Base-by-base conservation (phyloP, 2,888 invertebrate species). In the Rotaria macrura region DNA sequence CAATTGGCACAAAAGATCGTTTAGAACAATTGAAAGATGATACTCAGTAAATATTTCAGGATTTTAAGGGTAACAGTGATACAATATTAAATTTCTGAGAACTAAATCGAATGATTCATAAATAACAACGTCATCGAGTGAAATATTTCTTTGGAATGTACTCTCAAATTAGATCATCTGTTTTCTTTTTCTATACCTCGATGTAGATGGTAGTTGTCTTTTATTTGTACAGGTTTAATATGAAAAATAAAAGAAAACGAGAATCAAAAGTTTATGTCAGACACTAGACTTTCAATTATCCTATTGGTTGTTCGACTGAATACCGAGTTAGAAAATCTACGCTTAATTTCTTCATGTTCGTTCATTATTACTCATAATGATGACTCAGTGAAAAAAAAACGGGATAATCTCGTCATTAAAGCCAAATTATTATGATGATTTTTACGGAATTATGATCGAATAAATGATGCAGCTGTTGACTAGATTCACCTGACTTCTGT, bases 11-110 rank as follows among this genome's bases (percentile, higher is more conserved):
- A 25, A 85, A 84, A 90, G 90, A 90, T 85, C 89, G 90, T 9
- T 88, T 91, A 38, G 85, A 91, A 87, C 90, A 90, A 87, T 87
- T 91, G 85, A 87, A 90, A 87, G 91, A 91, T 86, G 90, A 90
- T 87, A 89, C 89, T 87, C 90, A 90, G 87, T 89, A 89, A 47
- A 90, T 90, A 87, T 91, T 91, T 88, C 91, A 91, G 87, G 91
- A 91, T 87, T 91, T 89, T 87, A 87, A 89, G 14, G 89, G 89
- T 49, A 90, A 90, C 87, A 89, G 89, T 87, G 90, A 90, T 87
- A 87, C 88, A 23, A 87, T 91, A 34, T 87, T 20, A 88, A 88
- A 84, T 91, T 90, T 88, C 89, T 90, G 9, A 88, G 88, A 5
- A 89, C 89, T 86, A 89, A 90, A n/a, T 88, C 87, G 84, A 88